Evolutionary conservation across 2,888 invertebrate species (phyloP), one percentile per base, ranked within the genome.

Genomic region (Pristionchus maxplancki): DNA sequence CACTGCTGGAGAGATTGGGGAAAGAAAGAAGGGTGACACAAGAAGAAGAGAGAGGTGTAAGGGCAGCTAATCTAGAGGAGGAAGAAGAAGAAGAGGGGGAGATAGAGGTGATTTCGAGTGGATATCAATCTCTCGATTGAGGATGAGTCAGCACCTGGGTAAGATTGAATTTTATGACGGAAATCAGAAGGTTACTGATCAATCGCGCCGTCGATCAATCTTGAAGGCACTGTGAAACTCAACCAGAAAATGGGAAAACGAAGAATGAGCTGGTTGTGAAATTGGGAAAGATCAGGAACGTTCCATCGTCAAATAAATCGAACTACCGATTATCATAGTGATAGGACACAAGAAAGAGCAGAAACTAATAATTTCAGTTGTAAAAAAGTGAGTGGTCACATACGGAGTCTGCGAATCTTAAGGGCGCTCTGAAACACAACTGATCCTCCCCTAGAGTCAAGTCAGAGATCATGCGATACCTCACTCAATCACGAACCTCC

Each of bases 41-140:
- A 71, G 71, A 71, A 71, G 58, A 58, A 24, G 53, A 11, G 58
- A 58, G 58, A 58, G 71, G 71, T 71, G 71, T 71, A 71, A 71
- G 71, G 71, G 71, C 71, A 71, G 71, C 71, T 71, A 71, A 71
- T 71, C 37, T 24, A 71, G 71, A 71, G 71, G 9, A 71, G 37
- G 71, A 71, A 20, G 71, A 71, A 58, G 37, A 62, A 28, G 62
- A 67, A 15, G 37, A 71, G 37, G 37, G 17, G 37, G 71, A 71
- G 71, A 71, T 71, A 24, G 67, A 31, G 13, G 31, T 34, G 31
- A 20, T 37, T 71, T 44, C 37, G 34, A 34, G 34, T 13, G 71
- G 71, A 71, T 71, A 71, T 71, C 71, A 71, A 71, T 71, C 71
- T 71, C 44, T 44, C 11, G 20, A 24, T 13, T 9, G 37, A 37